phyloP scores from a whole-genome alignment of 1,140 invertebrate species.

The Lepeophtheirus salmonis region DNA sequence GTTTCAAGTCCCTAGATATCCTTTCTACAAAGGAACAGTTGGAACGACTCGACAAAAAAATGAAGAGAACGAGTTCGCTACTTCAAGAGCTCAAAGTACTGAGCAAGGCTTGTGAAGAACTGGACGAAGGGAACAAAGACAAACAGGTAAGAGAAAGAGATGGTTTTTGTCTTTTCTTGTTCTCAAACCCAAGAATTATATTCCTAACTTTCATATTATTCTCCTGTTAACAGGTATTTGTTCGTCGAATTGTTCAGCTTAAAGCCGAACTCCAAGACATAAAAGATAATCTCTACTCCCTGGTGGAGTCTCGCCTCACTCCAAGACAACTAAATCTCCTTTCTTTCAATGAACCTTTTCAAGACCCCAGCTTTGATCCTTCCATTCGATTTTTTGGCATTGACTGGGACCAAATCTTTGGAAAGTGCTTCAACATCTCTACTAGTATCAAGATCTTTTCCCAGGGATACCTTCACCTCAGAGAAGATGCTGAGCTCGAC shows the following conservation, averaged over 20 bases:
- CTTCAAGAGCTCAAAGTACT: neutral
- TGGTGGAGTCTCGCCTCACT: constrained; percentile 1
- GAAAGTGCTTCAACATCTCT: neutral
- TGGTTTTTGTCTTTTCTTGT: too few species aligned
- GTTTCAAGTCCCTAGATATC: neutral
- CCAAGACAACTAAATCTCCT: neutral
- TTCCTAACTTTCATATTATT: neutral
- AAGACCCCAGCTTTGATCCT: constrained; percentile 2
- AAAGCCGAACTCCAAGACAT: constrained; percentile 7
- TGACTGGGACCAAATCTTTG: constrained; percentile 6
- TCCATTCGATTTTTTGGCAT: constrained; percentile 12
- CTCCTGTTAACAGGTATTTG: constrained; percentile 6
- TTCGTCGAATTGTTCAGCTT: constrained; percentile 2
- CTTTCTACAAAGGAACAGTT: neutral
- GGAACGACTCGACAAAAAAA: neutral
- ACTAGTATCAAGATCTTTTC: neutral
- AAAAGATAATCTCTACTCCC: neutral
- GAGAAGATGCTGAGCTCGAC: neutral
- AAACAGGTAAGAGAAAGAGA: neutral
- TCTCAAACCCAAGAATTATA: neutral
- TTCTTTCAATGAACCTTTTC: neutral
- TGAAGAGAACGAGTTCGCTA: neutral
- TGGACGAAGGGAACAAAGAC: neutral
- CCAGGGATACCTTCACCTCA: too few species aligned
- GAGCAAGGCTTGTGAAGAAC: neutral